Conservation (phyloP, 2,888 invertebrate genomes). For the Archips xylosteana region DNA sequence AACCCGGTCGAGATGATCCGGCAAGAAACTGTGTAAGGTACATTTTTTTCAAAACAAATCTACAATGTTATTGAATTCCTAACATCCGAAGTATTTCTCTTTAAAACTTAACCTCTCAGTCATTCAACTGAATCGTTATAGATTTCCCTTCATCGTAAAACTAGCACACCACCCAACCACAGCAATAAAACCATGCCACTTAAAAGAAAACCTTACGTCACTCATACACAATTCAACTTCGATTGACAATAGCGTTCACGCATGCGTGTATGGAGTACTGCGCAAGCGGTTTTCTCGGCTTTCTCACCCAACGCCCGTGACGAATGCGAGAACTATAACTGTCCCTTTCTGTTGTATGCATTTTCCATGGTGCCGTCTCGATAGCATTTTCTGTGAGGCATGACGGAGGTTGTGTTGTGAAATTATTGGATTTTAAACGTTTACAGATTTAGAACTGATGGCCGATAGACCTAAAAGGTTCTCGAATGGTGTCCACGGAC, state of each 20-base stretch:
- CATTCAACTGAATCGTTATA: neutral
- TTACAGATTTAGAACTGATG: neutral
- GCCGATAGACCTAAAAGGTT: no score
- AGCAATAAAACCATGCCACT: neutral
- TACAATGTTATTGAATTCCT: no score
- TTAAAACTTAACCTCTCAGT: neutral
- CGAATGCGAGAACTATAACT: slow-evolving; percentile 34
- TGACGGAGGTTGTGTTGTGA: slow-evolving; percentile 25
- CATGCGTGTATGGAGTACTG: slow-evolving; percentile 42
- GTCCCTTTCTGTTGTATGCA: slow-evolving; percentile 29
- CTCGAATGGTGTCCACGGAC: no score
- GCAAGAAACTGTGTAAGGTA: no score
- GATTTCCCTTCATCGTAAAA: slow-evolving; percentile 16
- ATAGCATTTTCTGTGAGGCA: slow-evolving; percentile 9
- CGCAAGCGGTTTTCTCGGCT: slow-evolving; percentile 38
- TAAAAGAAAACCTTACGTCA: slow-evolving; percentile 20
- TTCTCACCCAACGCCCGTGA: slow-evolving; percentile 40
- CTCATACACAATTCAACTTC: slow-evolving; percentile 10
- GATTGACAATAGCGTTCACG: slow-evolving; percentile 27
- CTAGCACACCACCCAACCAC: slow-evolving; percentile 1
- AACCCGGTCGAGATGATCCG: no score
- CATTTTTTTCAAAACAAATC: no score
- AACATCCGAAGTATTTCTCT: no score
- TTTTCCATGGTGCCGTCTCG: slow-evolving; percentile 6
- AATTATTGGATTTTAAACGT: slow-evolving; percentile 30